These are phyloP conservation scores for Globia sparganii DNA, from an alignment of 2,888 invertebrate genomes.

Conservation along the genomic window DNA sequence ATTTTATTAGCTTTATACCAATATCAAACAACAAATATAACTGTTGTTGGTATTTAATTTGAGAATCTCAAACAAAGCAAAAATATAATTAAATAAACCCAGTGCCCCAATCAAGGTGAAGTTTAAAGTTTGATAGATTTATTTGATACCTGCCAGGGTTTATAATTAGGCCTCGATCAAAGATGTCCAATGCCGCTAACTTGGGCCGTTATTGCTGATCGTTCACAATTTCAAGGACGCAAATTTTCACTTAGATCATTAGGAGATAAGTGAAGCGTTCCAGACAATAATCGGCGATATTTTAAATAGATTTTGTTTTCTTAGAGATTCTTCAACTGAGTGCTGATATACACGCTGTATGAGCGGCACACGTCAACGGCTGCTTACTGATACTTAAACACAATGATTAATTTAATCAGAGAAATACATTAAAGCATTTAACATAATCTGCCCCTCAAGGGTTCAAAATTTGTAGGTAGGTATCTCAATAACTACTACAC, in stretches of 20 bases:
- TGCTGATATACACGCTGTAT: neutral
- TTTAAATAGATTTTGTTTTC: conserved; percentile 7
- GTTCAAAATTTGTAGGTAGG: neutral
- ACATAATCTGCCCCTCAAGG: neutral
- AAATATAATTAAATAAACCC: conserved; percentile 64
- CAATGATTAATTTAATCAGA: neutral
- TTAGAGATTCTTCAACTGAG: no score
- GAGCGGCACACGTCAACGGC: no score
- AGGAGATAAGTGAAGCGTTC: conserved; percentile 62
- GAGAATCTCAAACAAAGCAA: conserved; percentile 50
- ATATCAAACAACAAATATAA: conserved; percentile 32
- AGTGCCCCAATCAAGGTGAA: conserved; percentile 31
- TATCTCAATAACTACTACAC: neutral
- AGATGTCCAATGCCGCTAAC: conserved; percentile 65
- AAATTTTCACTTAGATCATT: conserved; percentile 74
- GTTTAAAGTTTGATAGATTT: conserved; percentile 66
- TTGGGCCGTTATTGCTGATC: conserved; percentile 64
- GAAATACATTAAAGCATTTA: no score
- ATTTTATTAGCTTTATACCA: neutral
- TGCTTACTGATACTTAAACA: neutral
- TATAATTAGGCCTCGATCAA: conserved; percentile 68
- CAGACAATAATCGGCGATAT: conserved; percentile 40
- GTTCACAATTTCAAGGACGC: conserved; percentile 70
- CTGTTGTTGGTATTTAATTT: conserved; percentile 35
- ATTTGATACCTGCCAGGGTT: conserved; percentile 69